phyloP scores from a whole-genome alignment of 2,113 vertebrate species.

The Lasiurus cinereus region DNA sequence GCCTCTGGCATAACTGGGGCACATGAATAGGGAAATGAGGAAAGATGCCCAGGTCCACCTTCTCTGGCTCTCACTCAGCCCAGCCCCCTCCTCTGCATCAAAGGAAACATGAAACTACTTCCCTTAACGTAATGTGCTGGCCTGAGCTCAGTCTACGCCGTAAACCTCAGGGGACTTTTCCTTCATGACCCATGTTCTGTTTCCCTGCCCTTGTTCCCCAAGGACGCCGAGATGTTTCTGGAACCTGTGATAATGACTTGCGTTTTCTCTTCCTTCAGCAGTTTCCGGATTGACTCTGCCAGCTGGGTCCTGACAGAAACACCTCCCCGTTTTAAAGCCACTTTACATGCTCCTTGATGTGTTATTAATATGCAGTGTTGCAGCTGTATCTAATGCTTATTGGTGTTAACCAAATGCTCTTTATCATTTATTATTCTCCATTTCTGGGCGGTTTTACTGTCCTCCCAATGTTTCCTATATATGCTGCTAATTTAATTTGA shows the following conservation, averaged over 20 bases:
- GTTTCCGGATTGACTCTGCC: constrained; percentile 80
- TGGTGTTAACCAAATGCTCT: constrained; percentile 83
- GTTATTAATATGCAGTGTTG: constrained; percentile 79
- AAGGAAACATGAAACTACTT: neutral
- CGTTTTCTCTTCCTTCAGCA: constrained; percentile 80
- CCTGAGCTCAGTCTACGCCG: neutral
- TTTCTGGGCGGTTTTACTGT: constrained; percentile 82
- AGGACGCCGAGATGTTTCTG: constrained; percentile 31
- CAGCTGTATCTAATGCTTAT: constrained; percentile 83
- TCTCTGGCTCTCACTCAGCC: neutral
- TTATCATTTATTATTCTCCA: constrained; percentile 81
- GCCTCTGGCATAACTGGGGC: neutral
- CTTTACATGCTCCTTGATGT: constrained; percentile 64
- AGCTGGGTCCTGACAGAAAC: constrained; percentile 59
- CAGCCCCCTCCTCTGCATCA: neutral
- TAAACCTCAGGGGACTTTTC: neutral
- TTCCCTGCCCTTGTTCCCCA: constrained; percentile 19
- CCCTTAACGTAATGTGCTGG: neutral
- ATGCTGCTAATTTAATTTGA: constrained; percentile 88
- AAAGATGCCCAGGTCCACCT: neutral
- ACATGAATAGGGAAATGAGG: neutral
- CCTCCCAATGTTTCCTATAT: constrained; percentile 84
- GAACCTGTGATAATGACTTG: constrained; percentile 75
- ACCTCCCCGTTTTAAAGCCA: constrained; percentile 59
- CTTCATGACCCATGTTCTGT: neutral